phyloP scores from a whole-genome alignment of 2,113 vertebrate species.

The Desmodus rotundus region DNA sequence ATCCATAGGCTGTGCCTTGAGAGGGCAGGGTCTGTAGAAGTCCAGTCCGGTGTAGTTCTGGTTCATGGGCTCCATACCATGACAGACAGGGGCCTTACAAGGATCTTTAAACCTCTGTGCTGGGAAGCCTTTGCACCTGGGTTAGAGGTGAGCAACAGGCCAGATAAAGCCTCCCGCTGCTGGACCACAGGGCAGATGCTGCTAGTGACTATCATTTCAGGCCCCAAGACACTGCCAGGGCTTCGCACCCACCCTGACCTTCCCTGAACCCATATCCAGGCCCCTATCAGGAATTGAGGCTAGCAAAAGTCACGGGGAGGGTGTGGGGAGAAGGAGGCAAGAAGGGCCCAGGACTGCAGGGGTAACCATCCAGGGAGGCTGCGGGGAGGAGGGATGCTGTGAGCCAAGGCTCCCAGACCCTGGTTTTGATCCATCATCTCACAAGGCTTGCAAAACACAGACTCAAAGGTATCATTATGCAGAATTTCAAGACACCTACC shows the following conservation, averaged over 20 bases:
- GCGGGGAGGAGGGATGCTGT: background rate
- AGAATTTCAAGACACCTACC: background rate
- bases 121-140: background rate
- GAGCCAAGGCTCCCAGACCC: background rate
- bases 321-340: background rate
- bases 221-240: background rate
- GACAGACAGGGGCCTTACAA: background rate
- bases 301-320: background rate
- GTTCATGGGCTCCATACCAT: too few species aligned
- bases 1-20: background rate
- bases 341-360: background rate
- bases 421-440: background rate
- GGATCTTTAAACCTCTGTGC: background rate
- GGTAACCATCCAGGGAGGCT: background rate
- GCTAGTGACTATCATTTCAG: background rate
- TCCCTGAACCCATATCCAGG: background rate
- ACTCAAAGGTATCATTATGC: background rate
- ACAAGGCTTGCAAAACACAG: background rate
- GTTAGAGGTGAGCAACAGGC: background rate
- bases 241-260: background rate
- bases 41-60: background rate
- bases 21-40: background rate
- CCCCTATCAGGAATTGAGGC: background rate
- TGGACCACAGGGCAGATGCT: background rate
- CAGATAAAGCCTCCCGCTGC: background rate